phyloP scores from a whole-genome alignment of 2,113 vertebrate species.

The Xiphophorus maculatus region DNA sequence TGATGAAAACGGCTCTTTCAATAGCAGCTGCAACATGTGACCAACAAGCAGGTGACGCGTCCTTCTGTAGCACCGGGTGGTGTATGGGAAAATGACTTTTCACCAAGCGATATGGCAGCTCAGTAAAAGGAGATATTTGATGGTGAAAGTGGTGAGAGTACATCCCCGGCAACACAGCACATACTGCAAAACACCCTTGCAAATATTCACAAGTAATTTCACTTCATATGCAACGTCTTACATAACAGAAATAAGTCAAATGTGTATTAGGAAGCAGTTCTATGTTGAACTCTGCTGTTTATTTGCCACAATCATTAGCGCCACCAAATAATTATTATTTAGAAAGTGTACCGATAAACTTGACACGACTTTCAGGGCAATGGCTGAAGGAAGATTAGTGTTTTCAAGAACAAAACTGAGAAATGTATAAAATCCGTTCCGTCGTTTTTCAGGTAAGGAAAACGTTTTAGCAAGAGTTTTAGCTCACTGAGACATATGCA shows the following conservation, averaged over 20 bases:
- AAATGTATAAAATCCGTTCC: no score
- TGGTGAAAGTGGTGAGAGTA: conserved; percentile 23
- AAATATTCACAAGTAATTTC: conserved; percentile 53
- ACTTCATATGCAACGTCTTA: conserved; percentile 33
- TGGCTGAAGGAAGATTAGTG: no score
- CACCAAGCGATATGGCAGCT: conserved; percentile 21
- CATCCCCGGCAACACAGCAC: conserved; percentile 3
- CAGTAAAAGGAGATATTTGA: not conserved
- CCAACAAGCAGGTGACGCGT: conserved; percentile 15
- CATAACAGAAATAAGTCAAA: not conserved
- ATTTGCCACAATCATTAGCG: not conserved
- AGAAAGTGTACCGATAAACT: not conserved
- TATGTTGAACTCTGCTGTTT: not conserved
- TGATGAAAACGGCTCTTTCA: conserved; percentile 34
- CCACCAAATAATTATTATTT: not conserved
- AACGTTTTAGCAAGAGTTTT: no score
- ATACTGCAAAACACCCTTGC: conserved; percentile 39
- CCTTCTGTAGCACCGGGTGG: not conserved
- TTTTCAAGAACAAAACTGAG: no score
- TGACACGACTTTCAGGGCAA: no score
- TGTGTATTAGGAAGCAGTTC: not conserved
- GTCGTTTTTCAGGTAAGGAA: no score
- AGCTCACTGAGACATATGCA: no score
- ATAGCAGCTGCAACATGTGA: conserved; percentile 3
- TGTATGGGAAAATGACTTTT: conserved; percentile 13